Conservation (phyloP, 2,888 invertebrate genomes). For the Sarcophaga rosellei region DNA sequence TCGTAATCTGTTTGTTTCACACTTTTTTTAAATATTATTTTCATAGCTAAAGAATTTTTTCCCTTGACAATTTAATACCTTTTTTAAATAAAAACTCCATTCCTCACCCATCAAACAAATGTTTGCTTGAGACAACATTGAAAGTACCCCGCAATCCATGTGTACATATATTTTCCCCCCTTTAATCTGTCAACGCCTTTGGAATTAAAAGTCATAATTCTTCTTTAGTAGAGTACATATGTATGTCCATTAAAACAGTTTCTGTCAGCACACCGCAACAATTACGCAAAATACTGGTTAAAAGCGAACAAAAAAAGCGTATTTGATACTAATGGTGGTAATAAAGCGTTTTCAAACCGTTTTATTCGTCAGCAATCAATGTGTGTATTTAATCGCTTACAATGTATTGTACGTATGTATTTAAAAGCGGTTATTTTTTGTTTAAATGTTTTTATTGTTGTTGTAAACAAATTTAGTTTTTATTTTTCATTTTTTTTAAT, state of each 20-base stretch:
- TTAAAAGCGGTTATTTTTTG: constrained; percentile 1
- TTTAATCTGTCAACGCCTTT: too few species aligned
- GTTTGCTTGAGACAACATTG: too few species aligned
- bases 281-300: not conserved
- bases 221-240: not conserved
- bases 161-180: too few species aligned
- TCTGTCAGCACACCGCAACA: not conserved
- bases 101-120: too few species aligned
- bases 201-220: not conserved
- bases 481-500: constrained; percentile 2
- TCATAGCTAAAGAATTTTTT: too few species aligned
- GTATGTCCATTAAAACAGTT: not conserved
- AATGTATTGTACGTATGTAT: not conserved
- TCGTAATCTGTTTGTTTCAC: too few species aligned
- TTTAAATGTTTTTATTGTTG: not conserved
- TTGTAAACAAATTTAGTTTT: not conserved
- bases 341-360: not conserved
- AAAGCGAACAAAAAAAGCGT: not conserved
- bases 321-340: not conserved
- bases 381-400: not conserved
- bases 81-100: too few species aligned
- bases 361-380: constrained; percentile 12
- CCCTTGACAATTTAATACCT: too few species aligned
- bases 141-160: too few species aligned
- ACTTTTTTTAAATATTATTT: too few species aligned